Base-by-base conservation (phyloP, 2,888 invertebrate species). In the Hartigia nigra region DNA sequence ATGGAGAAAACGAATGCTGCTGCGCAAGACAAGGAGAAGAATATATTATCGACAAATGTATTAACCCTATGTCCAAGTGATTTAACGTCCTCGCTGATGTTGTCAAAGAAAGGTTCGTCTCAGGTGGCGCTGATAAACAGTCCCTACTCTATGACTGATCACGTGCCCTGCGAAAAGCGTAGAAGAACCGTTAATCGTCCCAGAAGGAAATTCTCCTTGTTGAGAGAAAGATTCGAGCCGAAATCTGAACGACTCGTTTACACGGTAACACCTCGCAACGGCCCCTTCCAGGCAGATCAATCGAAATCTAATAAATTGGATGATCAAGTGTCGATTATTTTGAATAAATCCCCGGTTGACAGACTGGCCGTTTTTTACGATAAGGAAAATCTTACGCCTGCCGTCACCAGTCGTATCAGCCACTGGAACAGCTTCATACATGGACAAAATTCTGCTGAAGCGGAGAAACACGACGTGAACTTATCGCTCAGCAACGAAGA, bases 151-250 rank as follows among this genome's bases (percentile, higher is more conserved):
- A 14, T 72, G 9, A 72, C 72, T 3, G 31, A 70, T 39, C 39
- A 77, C 39, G 70, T 74, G 69, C 55, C 77, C 23, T 39, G 76
- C 31, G 86, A 88, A 0, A 87, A 84, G 70, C 83, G 82, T 35
- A 81, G 77, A 74, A 84, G 77, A 74, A 85, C 87, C 14, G 90
- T 91, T 80, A 92, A 90, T 82, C 92, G 92, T 86, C 93, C 94
- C 0, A 92, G 93, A 79, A 90, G 94, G 83, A 94, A 94, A 87
- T 94, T 94, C 89, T 94, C 94, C 4, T 92, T 94, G 79, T 87
- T 94, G 31, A 92, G 94, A 84, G 94, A 94, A 85, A 92, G 92
- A 81, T 94, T 94, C 88, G 94, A 94, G 88, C 93, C 93, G 34
- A 92, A 92, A 87, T 91, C 91, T 80, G 88, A 92, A 75, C 82